Base-by-base conservation (phyloP, 2,888 invertebrate species). In the Pherbina coryleti region DNA sequence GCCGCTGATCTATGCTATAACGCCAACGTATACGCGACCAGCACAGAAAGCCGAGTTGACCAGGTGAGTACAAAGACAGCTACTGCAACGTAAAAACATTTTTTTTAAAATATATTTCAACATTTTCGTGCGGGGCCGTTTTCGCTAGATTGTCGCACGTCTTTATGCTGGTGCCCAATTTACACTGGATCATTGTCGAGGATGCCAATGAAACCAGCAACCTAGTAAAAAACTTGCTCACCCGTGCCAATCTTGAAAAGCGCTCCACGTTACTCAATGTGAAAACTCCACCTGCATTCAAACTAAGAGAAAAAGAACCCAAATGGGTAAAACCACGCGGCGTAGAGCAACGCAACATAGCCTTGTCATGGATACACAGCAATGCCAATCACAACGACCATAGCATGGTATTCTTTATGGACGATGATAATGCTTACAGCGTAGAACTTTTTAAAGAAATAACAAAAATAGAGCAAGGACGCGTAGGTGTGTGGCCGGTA, bases 401-500 rank as follows among this genome's bases (percentile, higher is more conserved):
- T 75, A 82, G 84, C 51, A 93, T 98, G 55, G 94, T 98, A 0
- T 99, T 95, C 90, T 98, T 99, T 89, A 98, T 98, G 91, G 98
- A 99, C 86, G 98, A 99, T 89, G 98, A 98, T 87, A 99, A 99
- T 88, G 95, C 97, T 0, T 99, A 99, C 87, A 93, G 95, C 69
- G 89, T 97, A 37, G 94, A 96, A 88, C 89, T 99, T 14, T 99
- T 99, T 90, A 93, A 94, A 78, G 98, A 98, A 93, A 96, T 97
- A 92, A 90, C 94, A 25, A 93, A 93, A 87, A 94, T 97, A 2
- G 92, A 93, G 82, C 93, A 92, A 82, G 88, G 87, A 0, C 86
- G 83, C 44, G 98, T 98, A 0, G 97, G 97, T 5, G 96, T 98
- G 0, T 97, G 97, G 97, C 97, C 97, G 0, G 99, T 99, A 0